phyloP scores from a whole-genome alignment of 2,888 invertebrate species.

The Drosophila formosana region DNA sequence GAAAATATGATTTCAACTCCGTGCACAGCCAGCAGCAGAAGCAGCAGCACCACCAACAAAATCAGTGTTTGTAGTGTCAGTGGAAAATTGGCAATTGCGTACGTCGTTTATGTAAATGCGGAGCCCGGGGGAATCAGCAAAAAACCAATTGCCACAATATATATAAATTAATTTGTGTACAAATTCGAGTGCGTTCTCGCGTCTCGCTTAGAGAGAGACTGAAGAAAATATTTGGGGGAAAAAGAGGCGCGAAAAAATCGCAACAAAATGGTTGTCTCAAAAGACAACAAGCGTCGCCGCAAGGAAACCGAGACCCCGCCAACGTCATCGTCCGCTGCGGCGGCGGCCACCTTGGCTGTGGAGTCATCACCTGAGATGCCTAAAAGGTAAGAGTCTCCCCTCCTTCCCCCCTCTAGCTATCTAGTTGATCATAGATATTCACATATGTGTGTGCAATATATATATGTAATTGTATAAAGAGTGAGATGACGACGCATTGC shows the following conservation, averaged over 20 bases:
- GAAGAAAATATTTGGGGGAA: constrained; percentile 58
- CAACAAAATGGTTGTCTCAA: constrained; percentile 85
- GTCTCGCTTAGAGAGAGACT: constrained; percentile 21
- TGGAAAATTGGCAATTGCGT: constrained; percentile 72
- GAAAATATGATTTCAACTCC: constrained; percentile 73
- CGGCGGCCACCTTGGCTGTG: constrained; percentile 69
- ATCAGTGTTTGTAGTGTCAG: constrained; percentile 80
- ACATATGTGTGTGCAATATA: constrained; percentile 29
- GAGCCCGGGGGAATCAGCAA: constrained; percentile 31
- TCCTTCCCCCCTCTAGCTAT: constrained; percentile 29
- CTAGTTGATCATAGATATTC: constrained; percentile 41
- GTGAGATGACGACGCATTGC: constrained; percentile 54
- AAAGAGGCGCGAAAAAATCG: constrained; percentile 77
- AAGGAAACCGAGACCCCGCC: constrained; percentile 82
- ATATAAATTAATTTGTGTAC: constrained; percentile 44
- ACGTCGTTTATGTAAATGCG: constrained; percentile 62
- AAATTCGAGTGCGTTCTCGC: constrained; percentile 27
- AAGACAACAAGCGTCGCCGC: constrained; percentile 85
- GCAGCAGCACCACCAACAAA: constrained; percentile 68
- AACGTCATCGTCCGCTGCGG: constrained; percentile 74
- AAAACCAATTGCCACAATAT: constrained; percentile 41
- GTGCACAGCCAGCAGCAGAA: constrained; percentile 49
- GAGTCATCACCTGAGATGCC: constrained; percentile 85
- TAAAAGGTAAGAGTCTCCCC: constrained; percentile 82
- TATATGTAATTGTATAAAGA: constrained; percentile 31